Evolutionary conservation across 1,140 invertebrate genomes (phyloP).

Genomic region (Trichonephila clavipes): DNA sequence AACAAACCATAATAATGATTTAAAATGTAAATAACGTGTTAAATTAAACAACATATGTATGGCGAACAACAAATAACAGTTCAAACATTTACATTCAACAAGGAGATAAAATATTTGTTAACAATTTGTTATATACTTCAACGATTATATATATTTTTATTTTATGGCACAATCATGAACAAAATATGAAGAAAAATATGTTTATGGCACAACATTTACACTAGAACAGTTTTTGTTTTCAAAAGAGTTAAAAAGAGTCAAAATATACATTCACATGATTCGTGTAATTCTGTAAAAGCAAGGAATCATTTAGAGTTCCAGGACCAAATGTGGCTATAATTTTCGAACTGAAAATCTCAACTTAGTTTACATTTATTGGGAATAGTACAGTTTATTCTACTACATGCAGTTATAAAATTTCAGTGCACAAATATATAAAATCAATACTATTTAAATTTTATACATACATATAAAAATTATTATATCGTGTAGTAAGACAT

Average conservation of each 20-base stretch:
- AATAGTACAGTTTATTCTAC: too few species aligned
- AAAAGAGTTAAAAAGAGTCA: neutral
- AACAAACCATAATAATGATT: neutral
- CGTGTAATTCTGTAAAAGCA: neutral
- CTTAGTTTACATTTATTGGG: too few species aligned
- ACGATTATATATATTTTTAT: constrained; percentile 17
- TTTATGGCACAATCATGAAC: constrained; percentile 24
- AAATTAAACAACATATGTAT: constrained; percentile 26
- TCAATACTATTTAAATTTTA: too few species aligned
- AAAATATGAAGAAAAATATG: neutral
- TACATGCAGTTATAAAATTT: too few species aligned
- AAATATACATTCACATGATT: constrained; percentile 22
- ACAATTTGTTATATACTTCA: constrained; percentile 12
- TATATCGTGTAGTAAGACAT: neutral
- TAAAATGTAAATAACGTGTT: constrained; percentile 39
- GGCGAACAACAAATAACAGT: constrained; percentile 38
- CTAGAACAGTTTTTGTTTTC: neutral
- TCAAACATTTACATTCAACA: constrained; percentile 29
- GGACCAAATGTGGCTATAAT: neutral
- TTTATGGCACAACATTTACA: constrained; percentile 22
- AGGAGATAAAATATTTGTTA: constrained; percentile 40
- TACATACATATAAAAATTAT: neutral
- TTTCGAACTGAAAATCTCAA: too few species aligned
- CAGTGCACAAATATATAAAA: too few species aligned
- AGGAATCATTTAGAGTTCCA: neutral